These are phyloP conservation scores for Tokudaia tokunoshimensis DNA, from an alignment of 2,797 vertebrate species.

Conservation along the genomic window DNA sequence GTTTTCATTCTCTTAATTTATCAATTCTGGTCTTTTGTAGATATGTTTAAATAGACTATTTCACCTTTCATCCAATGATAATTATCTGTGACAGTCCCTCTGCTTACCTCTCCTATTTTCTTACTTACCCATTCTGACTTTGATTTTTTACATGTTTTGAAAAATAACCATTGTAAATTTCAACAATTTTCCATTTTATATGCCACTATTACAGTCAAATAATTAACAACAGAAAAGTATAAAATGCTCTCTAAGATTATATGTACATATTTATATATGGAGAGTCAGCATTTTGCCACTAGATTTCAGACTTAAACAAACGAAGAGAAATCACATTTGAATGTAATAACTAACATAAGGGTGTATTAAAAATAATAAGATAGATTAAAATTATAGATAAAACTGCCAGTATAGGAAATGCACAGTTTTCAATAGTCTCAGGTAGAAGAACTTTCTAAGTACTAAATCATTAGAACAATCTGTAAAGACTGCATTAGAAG, in stretches of 20 bases:
- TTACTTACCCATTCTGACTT: not conserved
- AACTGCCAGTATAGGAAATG: not conserved
- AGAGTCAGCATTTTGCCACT: not conserved
- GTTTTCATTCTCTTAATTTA: not conserved
- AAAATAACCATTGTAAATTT: not conserved
- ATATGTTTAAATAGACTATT: not conserved
- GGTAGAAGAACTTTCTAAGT: not conserved
- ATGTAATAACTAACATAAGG: not conserved
- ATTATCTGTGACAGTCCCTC: not conserved
- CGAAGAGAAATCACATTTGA: not conserved
- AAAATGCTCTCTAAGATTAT: not conserved
- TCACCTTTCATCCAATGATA: not conserved
- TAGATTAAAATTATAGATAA: not conserved
- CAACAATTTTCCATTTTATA: not conserved
- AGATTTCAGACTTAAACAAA: not conserved
- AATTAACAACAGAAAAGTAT: not conserved
- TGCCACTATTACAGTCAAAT: not conserved
- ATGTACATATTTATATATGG: not conserved
- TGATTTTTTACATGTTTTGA: not conserved
- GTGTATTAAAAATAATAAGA: not conserved
- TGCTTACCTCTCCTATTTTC: not conserved
- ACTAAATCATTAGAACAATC: not conserved
- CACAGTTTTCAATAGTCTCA: not conserved
- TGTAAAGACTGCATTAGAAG: not conserved
- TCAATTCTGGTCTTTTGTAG: not conserved